phyloP scores from a whole-genome alignment of 2,888 invertebrate species.

The Agrochola lychnidis region DNA sequence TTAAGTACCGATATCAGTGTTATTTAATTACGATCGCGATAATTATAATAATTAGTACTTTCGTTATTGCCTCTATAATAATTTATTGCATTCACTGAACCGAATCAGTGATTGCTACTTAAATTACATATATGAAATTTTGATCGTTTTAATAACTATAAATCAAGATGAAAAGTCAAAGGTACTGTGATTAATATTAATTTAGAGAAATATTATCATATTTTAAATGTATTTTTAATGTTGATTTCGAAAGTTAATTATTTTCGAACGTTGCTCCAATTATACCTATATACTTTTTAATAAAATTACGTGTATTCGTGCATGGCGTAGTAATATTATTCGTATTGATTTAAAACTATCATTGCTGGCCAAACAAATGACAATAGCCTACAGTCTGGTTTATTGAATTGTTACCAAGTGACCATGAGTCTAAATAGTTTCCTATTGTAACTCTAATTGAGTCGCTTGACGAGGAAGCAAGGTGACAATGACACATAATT shows the following conservation, averaged over 20 bases:
- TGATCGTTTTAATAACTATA: background rate
- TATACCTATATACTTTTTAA: slow-evolving; percentile 10
- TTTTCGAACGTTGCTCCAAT: slow-evolving; percentile 8
- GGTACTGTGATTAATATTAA: background rate
- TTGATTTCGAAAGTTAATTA: slow-evolving; percentile 8
- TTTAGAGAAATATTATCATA: background rate
- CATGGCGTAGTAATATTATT: slow-evolving; percentile 2
- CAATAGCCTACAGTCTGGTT: background rate
- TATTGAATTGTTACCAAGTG: slow-evolving; percentile 3
- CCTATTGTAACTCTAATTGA: slow-evolving; percentile 44
- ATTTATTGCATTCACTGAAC: slow-evolving; percentile 19
- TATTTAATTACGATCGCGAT: slow-evolving; percentile 23
- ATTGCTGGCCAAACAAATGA: background rate
- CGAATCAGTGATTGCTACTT: slow-evolving; percentile 9
- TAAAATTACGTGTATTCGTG: background rate
- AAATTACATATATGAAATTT: background rate
- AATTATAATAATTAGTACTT: slow-evolving; percentile 19
- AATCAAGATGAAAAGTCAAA: background rate
- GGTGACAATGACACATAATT: slow-evolving; percentile 35
- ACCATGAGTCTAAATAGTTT: slow-evolving; percentile 27
- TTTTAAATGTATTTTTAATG: background rate
- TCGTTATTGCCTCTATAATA: slow-evolving; percentile 13
- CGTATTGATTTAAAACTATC: slow-evolving; percentile 14
- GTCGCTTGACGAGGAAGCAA: background rate
- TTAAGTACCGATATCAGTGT: background rate